phyloP scores from a whole-genome alignment of 2,888 invertebrate species.

The Drosophila lutescens region DNA sequence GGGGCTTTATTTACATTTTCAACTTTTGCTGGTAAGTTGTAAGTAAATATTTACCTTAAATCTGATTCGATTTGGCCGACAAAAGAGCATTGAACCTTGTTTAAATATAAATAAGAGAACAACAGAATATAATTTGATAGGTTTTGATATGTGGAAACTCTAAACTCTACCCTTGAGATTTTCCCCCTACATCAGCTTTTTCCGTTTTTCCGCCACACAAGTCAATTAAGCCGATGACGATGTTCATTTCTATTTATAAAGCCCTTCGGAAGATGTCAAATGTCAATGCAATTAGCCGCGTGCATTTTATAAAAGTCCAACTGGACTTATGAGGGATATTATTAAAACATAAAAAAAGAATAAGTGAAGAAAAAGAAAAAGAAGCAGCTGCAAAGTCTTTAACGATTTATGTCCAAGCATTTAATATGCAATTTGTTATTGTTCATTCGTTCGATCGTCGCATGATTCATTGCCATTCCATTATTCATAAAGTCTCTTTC shows the following conservation, averaged over 20 bases:
- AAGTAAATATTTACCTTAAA: conserved; percentile 56
- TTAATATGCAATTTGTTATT: conserved; percentile 58
- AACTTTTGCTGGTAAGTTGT: conserved; percentile 35
- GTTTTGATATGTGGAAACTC: not conserved
- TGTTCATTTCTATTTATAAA: conserved; percentile 33
- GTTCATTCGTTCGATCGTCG: conserved; percentile 26
- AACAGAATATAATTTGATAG: not conserved
- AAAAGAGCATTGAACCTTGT: conserved; percentile 29
- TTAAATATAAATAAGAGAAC: not conserved
- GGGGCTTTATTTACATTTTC: conserved; percentile 25
- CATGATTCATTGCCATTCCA: conserved; percentile 56
- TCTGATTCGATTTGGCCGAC: conserved; percentile 25
- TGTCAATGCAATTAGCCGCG: conserved; percentile 47
- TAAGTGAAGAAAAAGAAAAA: not conserved
- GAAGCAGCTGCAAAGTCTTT: conserved; percentile 5
- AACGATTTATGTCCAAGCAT: conserved; percentile 39
- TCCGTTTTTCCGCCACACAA: not conserved
- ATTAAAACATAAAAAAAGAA: not conserved
- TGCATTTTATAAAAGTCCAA: conserved; percentile 23
- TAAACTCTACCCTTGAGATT: not conserved
- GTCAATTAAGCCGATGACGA: conserved; percentile 34
- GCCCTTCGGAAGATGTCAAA: conserved; percentile 30
- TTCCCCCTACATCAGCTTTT: not conserved
- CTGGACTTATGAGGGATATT: conserved; percentile 18
- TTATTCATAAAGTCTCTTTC: conserved; percentile 44